Base-by-base conservation (phyloP, 2,113 vertebrate genomes). In the Tragelaphus scriptus region DNA sequence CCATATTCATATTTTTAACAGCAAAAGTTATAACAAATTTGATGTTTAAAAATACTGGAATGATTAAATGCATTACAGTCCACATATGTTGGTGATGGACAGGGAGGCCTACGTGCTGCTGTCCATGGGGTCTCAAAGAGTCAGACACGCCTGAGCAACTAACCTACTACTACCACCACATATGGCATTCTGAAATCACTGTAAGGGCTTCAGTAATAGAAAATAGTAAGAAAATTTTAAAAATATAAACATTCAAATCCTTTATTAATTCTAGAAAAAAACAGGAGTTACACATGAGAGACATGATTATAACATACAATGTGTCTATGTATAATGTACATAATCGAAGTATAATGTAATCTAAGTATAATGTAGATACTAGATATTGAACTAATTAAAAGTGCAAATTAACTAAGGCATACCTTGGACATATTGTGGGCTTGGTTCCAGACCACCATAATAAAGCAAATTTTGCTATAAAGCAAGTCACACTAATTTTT, bases 61-160 rank as follows among this genome's bases (percentile, higher is more conserved):
- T 75, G 8, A 47, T 75, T 71, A 47, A 88, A 21, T 75, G 56
- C 53, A 53, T 85, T 16, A 71, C 47, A 71, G 65, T 26, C 68
- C 17, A 47, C 10, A 23, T 40, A 12, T 5, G 19, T 23, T 71
- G 68, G 19, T 40, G n/a, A 40, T 71, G 68, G 68, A 12, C 68
- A 40, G 19, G 10, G 68, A 71, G n/a, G n/a, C 65, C n/a, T 71
- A 0, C 1, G 2, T 36, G 65, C 65, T 71, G n/a, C 65, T 11
- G 65, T 36, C 17, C 17, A 71, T 21, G n/a, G n/a, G 65, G 17
- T 36, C 19, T 0, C n/a, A 36, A 36, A 36, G n/a, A 71, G n/a
- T 71, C 0, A 1, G 65, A 71, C 65, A 5, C 0, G 4, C 5
- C 65, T 21, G 9, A 71, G 65, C n/a, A 5, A 71, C 8, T 36